Conservation (phyloP, 2,797 vertebrate genomes). For the Huso huso region DNA sequence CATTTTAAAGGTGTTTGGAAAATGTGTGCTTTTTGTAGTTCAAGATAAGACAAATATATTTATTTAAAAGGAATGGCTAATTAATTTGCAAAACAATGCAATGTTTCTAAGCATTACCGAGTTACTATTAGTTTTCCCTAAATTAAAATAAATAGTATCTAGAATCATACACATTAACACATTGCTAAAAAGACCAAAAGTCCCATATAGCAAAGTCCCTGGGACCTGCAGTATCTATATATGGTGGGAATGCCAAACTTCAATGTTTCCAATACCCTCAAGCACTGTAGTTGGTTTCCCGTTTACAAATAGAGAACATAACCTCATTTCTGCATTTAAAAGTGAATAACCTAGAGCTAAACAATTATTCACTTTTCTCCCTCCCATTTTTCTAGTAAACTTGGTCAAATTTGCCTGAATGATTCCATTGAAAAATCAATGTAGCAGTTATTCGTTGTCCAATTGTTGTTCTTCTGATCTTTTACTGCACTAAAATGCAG, state of each 20-base stretch:
- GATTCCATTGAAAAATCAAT: constrained; percentile 36
- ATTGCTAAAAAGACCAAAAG: background rate
- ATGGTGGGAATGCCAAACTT: constrained; percentile 19
- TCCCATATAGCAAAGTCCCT: constrained; percentile 36
- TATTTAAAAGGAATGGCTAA: too few relatives aligned
- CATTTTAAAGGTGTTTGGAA: too few relatives aligned
- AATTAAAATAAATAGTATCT: too few relatives aligned
- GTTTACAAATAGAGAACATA: constrained; percentile 39
- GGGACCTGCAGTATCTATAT: constrained; percentile 7
- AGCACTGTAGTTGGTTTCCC: constrained; percentile 31
- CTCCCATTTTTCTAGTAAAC: constrained; percentile 28
- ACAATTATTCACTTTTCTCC: constrained; percentile 30
- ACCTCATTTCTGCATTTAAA: constrained; percentile 31
- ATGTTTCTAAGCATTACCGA: too few relatives aligned
- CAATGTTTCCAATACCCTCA: constrained; percentile 17
- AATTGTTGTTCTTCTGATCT: background rate
- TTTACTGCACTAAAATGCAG: too few relatives aligned
- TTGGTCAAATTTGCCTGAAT: constrained; percentile 33
- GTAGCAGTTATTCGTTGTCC: constrained; percentile 17
- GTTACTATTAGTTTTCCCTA: too few relatives aligned
- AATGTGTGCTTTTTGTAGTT: too few relatives aligned
- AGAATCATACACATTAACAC: background rate
- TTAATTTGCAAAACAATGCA: too few relatives aligned
- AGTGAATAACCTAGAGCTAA: constrained; percentile 27
- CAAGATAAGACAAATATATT: too few relatives aligned